A percentile compares a stretch with the other conserved stretches of the same genome.
These are phyloP conservation scores for Chrysochloris asiatica DNA, from an alignment of 2,113 vertebrate species.

Conservation along the genomic window DNA sequence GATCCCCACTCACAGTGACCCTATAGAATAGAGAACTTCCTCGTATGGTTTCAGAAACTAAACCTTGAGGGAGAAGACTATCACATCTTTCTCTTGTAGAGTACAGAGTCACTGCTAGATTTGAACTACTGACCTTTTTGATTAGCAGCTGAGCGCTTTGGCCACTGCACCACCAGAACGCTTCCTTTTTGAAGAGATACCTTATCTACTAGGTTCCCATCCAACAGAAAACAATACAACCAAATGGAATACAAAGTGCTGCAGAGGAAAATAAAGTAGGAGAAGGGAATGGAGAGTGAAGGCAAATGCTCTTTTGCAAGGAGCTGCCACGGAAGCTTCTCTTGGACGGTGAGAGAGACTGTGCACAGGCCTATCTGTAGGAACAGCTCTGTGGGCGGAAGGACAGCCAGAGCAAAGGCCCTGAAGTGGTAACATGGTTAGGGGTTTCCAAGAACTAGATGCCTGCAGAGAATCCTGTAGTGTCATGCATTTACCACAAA, in stretches of 20 bases:
- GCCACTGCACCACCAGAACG: too few species aligned
- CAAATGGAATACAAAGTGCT: background rate
- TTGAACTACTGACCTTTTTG: too few species aligned
- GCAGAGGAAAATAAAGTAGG: background rate
- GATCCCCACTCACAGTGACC: background rate
- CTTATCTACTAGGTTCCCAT: background rate
- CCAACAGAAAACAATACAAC: background rate
- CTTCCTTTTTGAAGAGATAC: background rate
- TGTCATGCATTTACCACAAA: accelerated
- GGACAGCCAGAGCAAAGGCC: background rate
- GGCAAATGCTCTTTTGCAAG: background rate
- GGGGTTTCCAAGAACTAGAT: background rate
- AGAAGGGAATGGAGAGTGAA: background rate
- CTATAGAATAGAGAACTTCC: too few species aligned
- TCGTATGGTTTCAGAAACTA: too few species aligned
- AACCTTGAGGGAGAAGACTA: too few species aligned
- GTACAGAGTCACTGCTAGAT: too few species aligned
- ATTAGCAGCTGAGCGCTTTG: too few species aligned
- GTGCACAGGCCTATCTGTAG: too few species aligned
- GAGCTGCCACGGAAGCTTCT: background rate
- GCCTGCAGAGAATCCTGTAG: background rate
- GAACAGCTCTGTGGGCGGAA: background rate
- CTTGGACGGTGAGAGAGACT: background rate
- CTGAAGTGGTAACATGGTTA: background rate
- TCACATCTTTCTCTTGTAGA: too few species aligned